Evolutionary conservation across 2,888 invertebrate species (phyloP), one percentile per base, ranked within the genome.

Genomic region (Taenaris catops): DNA sequence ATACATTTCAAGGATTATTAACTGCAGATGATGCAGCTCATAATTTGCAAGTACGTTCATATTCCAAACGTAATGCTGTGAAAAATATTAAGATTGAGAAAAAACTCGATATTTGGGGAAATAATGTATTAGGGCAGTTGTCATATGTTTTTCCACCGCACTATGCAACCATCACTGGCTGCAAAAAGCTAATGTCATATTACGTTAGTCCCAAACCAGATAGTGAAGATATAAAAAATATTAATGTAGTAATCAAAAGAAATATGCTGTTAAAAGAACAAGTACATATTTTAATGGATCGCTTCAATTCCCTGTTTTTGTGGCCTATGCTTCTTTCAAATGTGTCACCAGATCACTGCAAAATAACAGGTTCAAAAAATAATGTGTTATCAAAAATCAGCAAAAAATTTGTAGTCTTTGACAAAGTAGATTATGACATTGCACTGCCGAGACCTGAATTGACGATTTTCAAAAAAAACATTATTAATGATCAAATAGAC

Each of bases 251-350:
- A 9, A 35, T 55, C 2, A 58, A 49, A 26, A 61, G 47, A 38
- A 75, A 71, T 54, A 1, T 9, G 2, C 3, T 55, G 8, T 52
- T 78, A 4, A 60, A 56, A 25, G 48, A 64, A 0, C 59, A 68
- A 18, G 32, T 69, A 27, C 41, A 50, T 14, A 14, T 44, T 3
- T 51, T 75, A 14, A 51, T 68, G 44, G 70, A 73, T 34, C 53
- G 79, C 4, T 70, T 75, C 38, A 62, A 68, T 42, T 28, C 45
- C 16, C 47, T 80, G 23, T 79, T 79, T 33, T 38, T 73, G 16
- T 78, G 75, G 74, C 75, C 80, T 6, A 53, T 78, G 61, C 40
- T 78, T 16, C 53, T 79, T n/a, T 72, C 80, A 4, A 49, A 47
- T 46, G 25, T 40, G n/a, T 9, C 42, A 3, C 46, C 51, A 1